phyloP scores from a whole-genome alignment of 2,888 invertebrate species.

The Stenoptilia bipunctidactyla region DNA sequence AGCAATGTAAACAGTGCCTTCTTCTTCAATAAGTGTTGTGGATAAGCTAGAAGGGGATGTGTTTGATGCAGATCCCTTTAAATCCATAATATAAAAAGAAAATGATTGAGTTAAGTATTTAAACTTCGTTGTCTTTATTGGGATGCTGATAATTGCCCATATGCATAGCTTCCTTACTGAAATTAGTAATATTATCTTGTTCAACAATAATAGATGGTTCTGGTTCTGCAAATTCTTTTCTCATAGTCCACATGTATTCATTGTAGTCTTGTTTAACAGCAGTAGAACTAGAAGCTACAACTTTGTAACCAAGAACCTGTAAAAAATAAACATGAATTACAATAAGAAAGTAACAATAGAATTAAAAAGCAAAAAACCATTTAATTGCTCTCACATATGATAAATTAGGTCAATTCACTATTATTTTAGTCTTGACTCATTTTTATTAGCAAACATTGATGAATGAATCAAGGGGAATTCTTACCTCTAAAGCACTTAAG shows the following conservation, averaged over 20 bases:
- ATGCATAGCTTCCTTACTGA: slow-evolving; percentile 71
- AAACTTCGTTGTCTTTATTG: slow-evolving; percentile 59
- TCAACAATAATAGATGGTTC: slow-evolving; percentile 78
- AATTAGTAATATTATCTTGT: slow-evolving; percentile 73
- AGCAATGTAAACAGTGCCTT: slow-evolving; percentile 79
- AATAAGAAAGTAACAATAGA: no score
- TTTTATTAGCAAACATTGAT: no score
- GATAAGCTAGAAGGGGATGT: slow-evolving; percentile 33
- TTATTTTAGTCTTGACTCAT: no score
- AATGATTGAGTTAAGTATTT: slow-evolving; percentile 21
- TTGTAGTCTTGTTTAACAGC: slow-evolving; percentile 90
- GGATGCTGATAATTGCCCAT: slow-evolving; percentile 48
- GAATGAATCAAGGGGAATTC: slow-evolving; percentile 9
- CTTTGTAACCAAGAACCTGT: slow-evolving; percentile 87
- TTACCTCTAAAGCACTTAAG: slow-evolving; percentile 84
- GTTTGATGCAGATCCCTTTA: slow-evolving; percentile 44
- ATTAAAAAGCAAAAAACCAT: no score
- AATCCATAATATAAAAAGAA: slow-evolving; percentile 36
- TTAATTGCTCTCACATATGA: no score
- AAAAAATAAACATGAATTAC: no score
- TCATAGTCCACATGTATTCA: slow-evolving; percentile 95
- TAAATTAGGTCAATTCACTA: no score
- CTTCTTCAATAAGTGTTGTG: slow-evolving; percentile 46
- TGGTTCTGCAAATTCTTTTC: slow-evolving; percentile 87
- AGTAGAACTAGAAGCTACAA: slow-evolving; percentile 88